These are phyloP conservation scores for Cliona cf. orientalis DNA, from an alignment of 37 sponge, comb jelly and placozoan species.

Conservation along the genomic window DNA sequence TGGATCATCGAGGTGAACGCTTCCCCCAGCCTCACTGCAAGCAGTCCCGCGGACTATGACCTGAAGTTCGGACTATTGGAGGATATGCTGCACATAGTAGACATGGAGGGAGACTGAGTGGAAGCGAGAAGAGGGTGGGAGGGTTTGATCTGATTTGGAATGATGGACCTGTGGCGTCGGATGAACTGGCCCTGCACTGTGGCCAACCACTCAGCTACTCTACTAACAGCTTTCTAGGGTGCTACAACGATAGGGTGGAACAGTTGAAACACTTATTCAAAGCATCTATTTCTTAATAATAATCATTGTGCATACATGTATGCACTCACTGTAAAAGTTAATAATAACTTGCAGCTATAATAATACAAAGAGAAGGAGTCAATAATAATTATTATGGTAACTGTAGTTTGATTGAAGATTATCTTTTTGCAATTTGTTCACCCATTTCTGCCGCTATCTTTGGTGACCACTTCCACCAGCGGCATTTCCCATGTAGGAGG, in stretches of 20 bases:
- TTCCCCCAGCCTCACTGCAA: conserved; percentile 97
- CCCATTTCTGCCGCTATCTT: too few species aligned
- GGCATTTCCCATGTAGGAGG: too few species aligned
- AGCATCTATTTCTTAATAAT: too few species aligned
- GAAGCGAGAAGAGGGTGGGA: conserved; percentile 94
- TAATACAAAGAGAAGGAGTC: too few species aligned
- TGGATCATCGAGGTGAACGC: conserved; percentile 99
- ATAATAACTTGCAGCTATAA: too few species aligned
- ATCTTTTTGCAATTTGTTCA: too few species aligned
- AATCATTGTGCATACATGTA: too few species aligned
- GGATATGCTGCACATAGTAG: conserved; percentile 94
- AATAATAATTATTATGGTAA: too few species aligned
- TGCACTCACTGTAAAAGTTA: too few species aligned
- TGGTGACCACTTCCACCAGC: too few species aligned
- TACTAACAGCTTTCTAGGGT: conserved; percentile 93
- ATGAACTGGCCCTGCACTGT: conserved; percentile 87
- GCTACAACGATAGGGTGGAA: conserved; percentile 75
- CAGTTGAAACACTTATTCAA: conserved; percentile 67
- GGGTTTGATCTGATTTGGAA: conserved; percentile 99
- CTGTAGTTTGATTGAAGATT: too few species aligned
- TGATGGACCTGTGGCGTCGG: conserved; percentile 95
- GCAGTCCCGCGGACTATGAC: conserved; percentile 96
- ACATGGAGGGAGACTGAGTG: conserved; percentile 93
- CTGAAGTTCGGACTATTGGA: conserved; percentile 94
- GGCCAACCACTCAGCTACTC: conserved; percentile 85